phyloP scores from a whole-genome alignment of 1,140 invertebrate genomes.

The Hyphantria cunea region DNA sequence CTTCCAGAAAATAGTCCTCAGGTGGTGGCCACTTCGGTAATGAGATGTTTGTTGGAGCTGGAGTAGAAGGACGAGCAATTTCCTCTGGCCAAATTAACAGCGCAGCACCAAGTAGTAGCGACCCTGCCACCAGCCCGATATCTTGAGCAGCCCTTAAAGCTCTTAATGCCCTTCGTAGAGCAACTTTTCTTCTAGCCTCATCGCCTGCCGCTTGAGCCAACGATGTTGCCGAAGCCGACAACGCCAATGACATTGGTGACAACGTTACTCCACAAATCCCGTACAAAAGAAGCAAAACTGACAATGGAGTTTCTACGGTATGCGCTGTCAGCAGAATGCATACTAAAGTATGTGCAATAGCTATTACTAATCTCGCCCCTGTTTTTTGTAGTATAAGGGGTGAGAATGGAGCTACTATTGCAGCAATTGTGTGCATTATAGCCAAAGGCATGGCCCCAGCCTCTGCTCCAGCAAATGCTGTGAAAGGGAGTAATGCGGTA shows the following conservation, averaged over 20 bases:
- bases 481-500: constrained; percentile 65
- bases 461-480: constrained; percentile 69
- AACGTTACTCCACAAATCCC: constrained; percentile 83
- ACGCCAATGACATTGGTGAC: constrained; percentile 81
- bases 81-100: constrained; percentile 69
- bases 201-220: constrained; percentile 69
- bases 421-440: constrained; percentile 81
- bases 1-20: constrained; percentile 64
- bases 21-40: constrained; percentile 55
- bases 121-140: constrained; percentile 80
- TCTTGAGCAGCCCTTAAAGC: constrained; percentile 83
- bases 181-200: constrained; percentile 66
- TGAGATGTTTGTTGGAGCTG: constrained; percentile 49
- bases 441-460: constrained; percentile 80
- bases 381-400: constrained; percentile 80
- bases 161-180: constrained; percentile 66
- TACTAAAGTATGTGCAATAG: constrained; percentile 50
- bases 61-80: constrained; percentile 34
- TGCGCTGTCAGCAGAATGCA: constrained; percentile 61
- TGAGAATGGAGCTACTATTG: constrained; percentile 84
- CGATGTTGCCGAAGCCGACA: constrained; percentile 79
- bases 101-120: constrained; percentile 63
- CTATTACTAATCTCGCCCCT: constrained; percentile 58
- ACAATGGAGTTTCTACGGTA: constrained; percentile 56
- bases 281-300: constrained; percentile 82